Percentiles rank a stretch among this genome's conserved stretches.
Evolutionary conservation across 2,888 invertebrate genomes (phyloP).

Genomic region (Sinopyrophorus schimmeli): DNA sequence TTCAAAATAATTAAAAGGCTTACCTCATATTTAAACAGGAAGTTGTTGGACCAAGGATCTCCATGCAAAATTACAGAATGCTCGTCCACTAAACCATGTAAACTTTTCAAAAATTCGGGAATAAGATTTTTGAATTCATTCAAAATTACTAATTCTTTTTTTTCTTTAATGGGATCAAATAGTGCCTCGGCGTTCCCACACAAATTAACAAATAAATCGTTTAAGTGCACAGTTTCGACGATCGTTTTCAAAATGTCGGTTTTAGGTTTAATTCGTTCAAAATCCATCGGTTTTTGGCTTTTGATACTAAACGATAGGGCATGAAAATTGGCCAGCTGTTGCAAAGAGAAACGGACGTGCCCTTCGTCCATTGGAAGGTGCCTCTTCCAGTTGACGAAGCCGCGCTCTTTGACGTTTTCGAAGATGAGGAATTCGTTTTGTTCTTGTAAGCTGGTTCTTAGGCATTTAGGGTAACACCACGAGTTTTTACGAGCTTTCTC

Average conservation of each 20-base stretch:
- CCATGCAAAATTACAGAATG: conserved; percentile 38
- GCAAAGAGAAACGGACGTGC: conserved; percentile 41
- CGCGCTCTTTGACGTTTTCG: conserved; percentile 40
- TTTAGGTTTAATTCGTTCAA: no score
- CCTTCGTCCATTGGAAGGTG: conserved; percentile 40
- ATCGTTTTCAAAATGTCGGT: no score
- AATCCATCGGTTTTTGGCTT: no score
- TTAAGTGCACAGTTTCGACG: no score
- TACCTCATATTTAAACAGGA: conserved; percentile 39
- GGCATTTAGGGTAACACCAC: conserved; percentile 1
- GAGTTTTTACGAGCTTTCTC: neutral
- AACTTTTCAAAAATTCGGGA: no score
- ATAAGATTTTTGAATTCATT: no score
- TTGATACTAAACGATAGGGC: conserved; percentile 42
- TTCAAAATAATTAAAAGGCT: conserved; percentile 7
- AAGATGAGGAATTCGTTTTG: conserved; percentile 38
- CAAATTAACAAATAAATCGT: no score
- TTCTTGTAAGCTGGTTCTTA: neutral
- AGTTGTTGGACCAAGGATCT: conserved; percentile 44
- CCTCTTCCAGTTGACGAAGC: conserved; percentile 40
- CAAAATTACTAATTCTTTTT: no score
- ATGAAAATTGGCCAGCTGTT: conserved; percentile 45
- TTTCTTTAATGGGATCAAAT: no score
- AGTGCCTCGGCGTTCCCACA: no score
- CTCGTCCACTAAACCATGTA: no score